Conservation (phyloP, 2,113 vertebrate species). For the Poecilia latipinna region DNA sequence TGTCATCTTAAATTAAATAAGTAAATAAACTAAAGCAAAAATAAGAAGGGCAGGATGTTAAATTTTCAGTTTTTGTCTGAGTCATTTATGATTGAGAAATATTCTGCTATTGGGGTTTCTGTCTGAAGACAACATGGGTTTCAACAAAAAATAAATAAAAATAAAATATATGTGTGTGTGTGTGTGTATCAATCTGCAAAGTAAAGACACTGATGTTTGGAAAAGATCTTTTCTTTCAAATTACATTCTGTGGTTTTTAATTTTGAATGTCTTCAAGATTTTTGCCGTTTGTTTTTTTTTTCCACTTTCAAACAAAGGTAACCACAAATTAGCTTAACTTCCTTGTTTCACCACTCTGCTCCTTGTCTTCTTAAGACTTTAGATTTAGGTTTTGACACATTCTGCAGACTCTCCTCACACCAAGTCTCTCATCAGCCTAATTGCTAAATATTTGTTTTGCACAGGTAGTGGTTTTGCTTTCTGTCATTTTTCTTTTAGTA, state of each 20-base stretch:
- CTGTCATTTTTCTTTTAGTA: conserved; percentile 1
- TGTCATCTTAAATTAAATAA: no score
- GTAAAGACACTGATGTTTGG: not conserved
- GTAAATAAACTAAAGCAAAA: no score
- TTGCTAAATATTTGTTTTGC: not conserved
- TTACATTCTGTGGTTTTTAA: not conserved
- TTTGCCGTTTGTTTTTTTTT: not conserved
- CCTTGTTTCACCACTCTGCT: conserved; percentile 3
- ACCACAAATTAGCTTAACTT: conserved; percentile 15
- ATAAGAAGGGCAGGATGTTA: not conserved
- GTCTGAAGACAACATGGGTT: not conserved
- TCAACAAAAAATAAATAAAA: not conserved
- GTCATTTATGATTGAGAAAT: not conserved
- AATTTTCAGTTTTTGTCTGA: not conserved
- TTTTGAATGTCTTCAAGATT: not conserved
- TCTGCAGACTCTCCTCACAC: not conserved
- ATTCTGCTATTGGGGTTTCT: not conserved
- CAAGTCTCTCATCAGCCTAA: not conserved
- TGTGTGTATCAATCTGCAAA: not conserved
- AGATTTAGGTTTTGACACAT: conserved; percentile 8
- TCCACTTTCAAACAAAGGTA: conserved; percentile 10
- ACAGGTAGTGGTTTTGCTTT: not conserved
- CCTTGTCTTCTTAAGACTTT: not conserved
- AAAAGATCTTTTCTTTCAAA: not conserved
- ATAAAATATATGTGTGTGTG: no score